phyloP scores from a whole-genome alignment of 2,797 vertebrate species.

The Cichlasoma orientale region DNA sequence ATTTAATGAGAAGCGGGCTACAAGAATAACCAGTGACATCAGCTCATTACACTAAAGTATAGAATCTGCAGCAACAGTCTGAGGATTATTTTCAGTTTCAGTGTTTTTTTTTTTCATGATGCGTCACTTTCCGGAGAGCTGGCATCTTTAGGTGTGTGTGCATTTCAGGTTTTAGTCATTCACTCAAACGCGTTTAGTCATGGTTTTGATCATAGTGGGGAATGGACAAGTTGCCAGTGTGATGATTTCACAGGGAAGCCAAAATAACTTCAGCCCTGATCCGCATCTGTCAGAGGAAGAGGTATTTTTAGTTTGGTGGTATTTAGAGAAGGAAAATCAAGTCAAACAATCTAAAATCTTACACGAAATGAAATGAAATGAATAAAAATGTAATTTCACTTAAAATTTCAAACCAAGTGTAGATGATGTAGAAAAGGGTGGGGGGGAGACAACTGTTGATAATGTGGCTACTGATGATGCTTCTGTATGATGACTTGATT shows the following conservation, averaged over 20 bases:
- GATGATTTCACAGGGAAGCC: neutral
- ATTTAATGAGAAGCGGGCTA: neutral
- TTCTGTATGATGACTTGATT: neutral
- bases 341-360: neutral
- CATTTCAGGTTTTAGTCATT: slow-evolving; percentile 19
- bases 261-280: slow-evolving; percentile 19
- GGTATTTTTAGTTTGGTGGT: slow-evolving; percentile 16
- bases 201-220: slow-evolving; percentile 34
- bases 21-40: neutral
- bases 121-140: neutral
- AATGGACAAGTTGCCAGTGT: neutral
- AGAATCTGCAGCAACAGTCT: neutral
- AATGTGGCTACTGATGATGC: neutral
- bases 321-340: slow-evolving; percentile 1
- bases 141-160: neutral
- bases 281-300: neutral
- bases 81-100: slow-evolving; percentile 2
- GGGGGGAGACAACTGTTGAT: neutral
- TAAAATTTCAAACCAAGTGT: neutral
- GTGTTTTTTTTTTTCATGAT: neutral
- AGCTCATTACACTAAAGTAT: neutral
- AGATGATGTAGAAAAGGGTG: no score
- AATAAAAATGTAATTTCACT: neutral
- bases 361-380: neutral
- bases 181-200: slow-evolving; percentile 42